These are phyloP conservation scores for Malthinus seriepunctatus DNA, from an alignment of 2,888 invertebrate species.

Conservation along the genomic window DNA sequence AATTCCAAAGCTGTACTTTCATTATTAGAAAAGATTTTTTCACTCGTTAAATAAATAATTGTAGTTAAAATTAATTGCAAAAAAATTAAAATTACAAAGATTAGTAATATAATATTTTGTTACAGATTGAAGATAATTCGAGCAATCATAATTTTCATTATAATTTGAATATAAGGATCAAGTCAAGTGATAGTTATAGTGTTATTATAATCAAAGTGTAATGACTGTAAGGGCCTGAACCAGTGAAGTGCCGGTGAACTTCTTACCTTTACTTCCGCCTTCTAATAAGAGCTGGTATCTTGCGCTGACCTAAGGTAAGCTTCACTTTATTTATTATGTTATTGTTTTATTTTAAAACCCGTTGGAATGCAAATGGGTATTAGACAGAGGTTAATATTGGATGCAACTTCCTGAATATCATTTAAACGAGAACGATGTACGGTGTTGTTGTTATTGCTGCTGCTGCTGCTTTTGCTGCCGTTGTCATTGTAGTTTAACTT, in stretches of 20 bases:
- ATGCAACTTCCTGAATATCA: constrained; percentile 25
- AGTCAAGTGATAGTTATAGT: constrained; percentile 28
- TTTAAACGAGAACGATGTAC: constrained; percentile 23
- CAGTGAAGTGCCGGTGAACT: constrained; percentile 23
- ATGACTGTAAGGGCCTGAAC: constrained; percentile 26
- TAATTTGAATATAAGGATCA: too few relatives aligned
- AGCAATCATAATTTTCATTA: too few relatives aligned
- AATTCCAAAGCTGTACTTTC: too few relatives aligned
- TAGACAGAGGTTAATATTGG: constrained; percentile 22
- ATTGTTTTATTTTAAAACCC: constrained; percentile 24
- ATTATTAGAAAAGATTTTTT: too few relatives aligned
- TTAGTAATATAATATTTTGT: too few relatives aligned
- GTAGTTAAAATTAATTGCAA: too few relatives aligned
- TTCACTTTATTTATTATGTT: constrained; percentile 20
- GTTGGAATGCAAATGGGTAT: constrained; percentile 24
- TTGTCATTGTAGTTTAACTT: too few relatives aligned
- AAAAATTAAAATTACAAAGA: too few relatives aligned
- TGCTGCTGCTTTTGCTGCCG: constrained; percentile 4
- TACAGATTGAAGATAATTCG: too few relatives aligned
- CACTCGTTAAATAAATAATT: too few relatives aligned
- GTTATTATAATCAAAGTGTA: constrained; percentile 26
- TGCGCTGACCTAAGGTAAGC: constrained; percentile 39
- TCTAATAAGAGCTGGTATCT: constrained; percentile 33
- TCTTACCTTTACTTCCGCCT: constrained; percentile 35
- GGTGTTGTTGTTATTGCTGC: constrained; percentile 8